Conservation (phyloP, 2,888 invertebrate species). For the Plebejus anna region DNA sequence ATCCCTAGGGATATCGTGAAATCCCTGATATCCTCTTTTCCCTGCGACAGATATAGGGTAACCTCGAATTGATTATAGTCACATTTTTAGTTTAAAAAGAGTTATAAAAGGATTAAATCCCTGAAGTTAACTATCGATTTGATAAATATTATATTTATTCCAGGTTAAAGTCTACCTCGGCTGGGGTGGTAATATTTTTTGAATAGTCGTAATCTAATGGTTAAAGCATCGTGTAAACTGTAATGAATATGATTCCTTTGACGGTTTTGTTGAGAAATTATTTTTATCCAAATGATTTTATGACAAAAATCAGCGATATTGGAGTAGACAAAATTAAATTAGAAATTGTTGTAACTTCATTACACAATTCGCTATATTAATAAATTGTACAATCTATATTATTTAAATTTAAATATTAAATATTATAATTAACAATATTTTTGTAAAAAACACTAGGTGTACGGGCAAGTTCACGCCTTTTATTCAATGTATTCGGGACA, state of each 20-base stretch:
- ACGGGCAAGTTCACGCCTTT: neutral
- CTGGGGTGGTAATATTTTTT: neutral
- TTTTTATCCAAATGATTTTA: neutral
- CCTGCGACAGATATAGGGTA: too few relatives aligned
- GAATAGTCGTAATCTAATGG: neutral
- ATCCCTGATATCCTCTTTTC: too few relatives aligned
- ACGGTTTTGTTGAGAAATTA: neutral
- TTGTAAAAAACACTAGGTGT: neutral
- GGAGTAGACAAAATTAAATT: neutral
- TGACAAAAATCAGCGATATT: neutral
- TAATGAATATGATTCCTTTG: neutral
- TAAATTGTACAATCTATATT: constrained; percentile 13
- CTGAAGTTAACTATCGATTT: too few relatives aligned
- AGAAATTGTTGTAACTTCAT: neutral
- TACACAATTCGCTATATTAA: neutral
- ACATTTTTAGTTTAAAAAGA: too few relatives aligned
- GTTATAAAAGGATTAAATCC: too few relatives aligned
- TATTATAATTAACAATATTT: constrained; percentile 7
- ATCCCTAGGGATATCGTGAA: too few relatives aligned
- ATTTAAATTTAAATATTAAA: neutral
- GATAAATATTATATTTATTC: too few relatives aligned
- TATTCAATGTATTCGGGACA: neutral
- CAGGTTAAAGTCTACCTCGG: too few relatives aligned
- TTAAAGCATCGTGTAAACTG: neutral
- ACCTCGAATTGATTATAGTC: too few relatives aligned